These are phyloP conservation scores for Cynodonichthys magdalenae DNA, from an alignment of 2,797 vertebrate genomes.

Conservation along the genomic window DNA sequence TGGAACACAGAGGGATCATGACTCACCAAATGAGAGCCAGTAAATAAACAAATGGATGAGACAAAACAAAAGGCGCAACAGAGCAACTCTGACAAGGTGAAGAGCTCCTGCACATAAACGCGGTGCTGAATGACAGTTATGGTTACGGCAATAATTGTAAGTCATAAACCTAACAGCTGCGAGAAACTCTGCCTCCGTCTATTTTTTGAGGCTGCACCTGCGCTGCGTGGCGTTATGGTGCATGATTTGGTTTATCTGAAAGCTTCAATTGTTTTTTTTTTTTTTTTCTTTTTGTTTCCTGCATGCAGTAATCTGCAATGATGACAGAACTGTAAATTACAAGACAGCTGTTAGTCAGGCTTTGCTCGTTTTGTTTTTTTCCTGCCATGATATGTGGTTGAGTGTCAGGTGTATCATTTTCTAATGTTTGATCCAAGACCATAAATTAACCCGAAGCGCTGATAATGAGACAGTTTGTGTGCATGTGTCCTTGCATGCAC, in stretches of 20 bases:
- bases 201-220: constrained; percentile 50
- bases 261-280: constrained; percentile 1
- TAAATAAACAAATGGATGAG: constrained; percentile 25
- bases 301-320: constrained; percentile 46
- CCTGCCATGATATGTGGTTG: constrained; percentile 34
- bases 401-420: constrained; percentile 55
- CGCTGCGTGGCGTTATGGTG: constrained; percentile 29
- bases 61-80: constrained; percentile 32
- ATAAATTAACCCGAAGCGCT: constrained; percentile 51
- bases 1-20: constrained; percentile 21
- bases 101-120: constrained; percentile 41
- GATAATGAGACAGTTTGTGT: constrained; percentile 48
- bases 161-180: constrained; percentile 64
- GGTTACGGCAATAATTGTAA: constrained; percentile 67
- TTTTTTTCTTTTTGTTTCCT: constrained; percentile 12
- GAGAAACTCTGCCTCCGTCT: constrained; percentile 33
- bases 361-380: constrained; percentile 25
- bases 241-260: constrained; percentile 32
- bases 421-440: constrained; percentile 62
- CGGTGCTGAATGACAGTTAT: constrained; percentile 58
- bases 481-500: constrained; percentile 11
- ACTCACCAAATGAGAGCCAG: constrained; percentile 32
- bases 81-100: constrained; percentile 21
- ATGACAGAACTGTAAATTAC: constrained; percentile 62
- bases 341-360: constrained; percentile 55